Evolutionary conservation across 2,888 invertebrate species (phyloP).

Genomic region (Agapostemon virescens): DNA sequence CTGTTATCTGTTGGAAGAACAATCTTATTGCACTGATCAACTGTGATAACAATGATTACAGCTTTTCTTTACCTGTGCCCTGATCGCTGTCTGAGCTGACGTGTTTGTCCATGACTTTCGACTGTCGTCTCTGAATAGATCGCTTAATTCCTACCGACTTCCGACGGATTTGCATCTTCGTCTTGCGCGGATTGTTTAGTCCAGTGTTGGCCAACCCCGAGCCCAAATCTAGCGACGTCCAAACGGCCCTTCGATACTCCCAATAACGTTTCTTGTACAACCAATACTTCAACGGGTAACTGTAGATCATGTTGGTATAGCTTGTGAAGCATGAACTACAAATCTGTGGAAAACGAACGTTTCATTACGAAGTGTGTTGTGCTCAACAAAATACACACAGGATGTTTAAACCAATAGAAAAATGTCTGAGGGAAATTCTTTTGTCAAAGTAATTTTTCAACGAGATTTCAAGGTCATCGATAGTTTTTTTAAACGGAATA

Average conservation of each 20-base stretch:
- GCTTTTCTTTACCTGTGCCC: not conserved
- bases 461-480: not conserved
- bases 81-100: not conserved
- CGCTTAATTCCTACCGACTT: not conserved
- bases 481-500: not conserved
- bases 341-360: not conserved
- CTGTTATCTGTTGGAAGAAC: not conserved
- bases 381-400: not conserved
- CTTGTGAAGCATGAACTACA: not conserved
- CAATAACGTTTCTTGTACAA: conserved; percentile 30
- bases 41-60: not conserved
- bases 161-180: not conserved
- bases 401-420: too few relatives aligned
- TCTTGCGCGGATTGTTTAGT: accelerated
- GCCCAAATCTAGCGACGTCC: conserved; percentile 6
- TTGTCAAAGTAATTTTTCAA: not conserved
- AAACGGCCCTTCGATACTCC: conserved; percentile 26
- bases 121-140: not conserved
- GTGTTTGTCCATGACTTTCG: accelerated
- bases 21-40: not conserved
- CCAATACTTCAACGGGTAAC: conserved; percentile 29
- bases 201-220: not conserved
- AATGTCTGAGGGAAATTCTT: too few relatives aligned
- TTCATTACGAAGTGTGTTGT: not conserved
- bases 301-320: not conserved